Base-by-base conservation (phyloP, 1,140 invertebrate genomes). In the Mizuhopecten yessoensis region DNA sequence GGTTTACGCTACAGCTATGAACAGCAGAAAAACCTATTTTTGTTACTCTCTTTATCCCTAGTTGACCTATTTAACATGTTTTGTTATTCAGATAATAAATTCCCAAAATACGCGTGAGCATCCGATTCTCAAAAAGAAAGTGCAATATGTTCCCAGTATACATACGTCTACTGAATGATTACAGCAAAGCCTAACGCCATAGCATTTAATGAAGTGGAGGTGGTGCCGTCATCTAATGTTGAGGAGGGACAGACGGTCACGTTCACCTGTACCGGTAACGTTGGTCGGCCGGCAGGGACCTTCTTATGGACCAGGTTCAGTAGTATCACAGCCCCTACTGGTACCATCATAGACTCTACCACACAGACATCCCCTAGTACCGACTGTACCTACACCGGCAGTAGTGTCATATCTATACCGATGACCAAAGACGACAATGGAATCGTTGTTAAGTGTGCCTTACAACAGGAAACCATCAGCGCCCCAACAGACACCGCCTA, bases 261-360 rank as follows among this genome's bases (percentile, higher is more conserved):
- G 86, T 90, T 90, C 36, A 49, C 86, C 5, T 90, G 90, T 57
- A 90, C 90, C 29, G 45, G 86, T 45, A 90, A 90, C 42, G 90
- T 90, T n/a, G 90, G 90, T 33, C 87, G 57, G 29, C 90, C 90
- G 9, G 39, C 87, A 15, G 90, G 90, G n/a, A 87, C 34, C 3
- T 87, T 90, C 33, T 33, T 42, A 29, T 90, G 90, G 90, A 87
- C 86, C 42, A 87, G 45, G 33, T 90, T 29, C 34, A 33, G 34
- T 2, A 17, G 36, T 1, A 34, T 88, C 20, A 34, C 87, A 15
- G 33, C 49, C 23, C 75, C 45, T 33, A 13, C 75, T 39, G 42
- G 39, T 20, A 34, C 34, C 20, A 34, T 45, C 33, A 13, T 34
- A 11, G 23, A 34, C 5, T 34, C 87, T 0, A 34, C 87, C 33